Evolutionary conservation across 2,113 vertebrate species (phyloP).

Genomic region (Rhinolophus sinicus): DNA sequence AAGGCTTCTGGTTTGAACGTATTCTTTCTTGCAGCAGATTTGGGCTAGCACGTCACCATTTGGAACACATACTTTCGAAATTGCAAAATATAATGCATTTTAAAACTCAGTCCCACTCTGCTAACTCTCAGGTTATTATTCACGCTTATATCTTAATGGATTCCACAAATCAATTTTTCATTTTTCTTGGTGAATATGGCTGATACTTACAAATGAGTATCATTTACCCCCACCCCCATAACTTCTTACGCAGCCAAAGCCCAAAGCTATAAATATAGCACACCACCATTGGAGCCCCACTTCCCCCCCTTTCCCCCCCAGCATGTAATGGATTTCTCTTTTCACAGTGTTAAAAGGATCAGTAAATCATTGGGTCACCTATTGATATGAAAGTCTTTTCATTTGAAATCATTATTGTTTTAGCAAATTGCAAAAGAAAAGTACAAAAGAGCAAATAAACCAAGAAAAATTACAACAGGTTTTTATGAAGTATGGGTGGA

Average conservation of each 20-base stretch:
- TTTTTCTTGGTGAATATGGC: conserved; percentile 71
- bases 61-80: conserved; percentile 52
- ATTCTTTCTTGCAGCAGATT: conserved; percentile 44
- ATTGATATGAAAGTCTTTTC: conserved; percentile 79
- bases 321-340: conserved; percentile 64
- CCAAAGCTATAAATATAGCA: conserved; percentile 68
- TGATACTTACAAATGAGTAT: conserved; percentile 73
- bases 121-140: conserved; percentile 60
- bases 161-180: conserved; percentile 69
- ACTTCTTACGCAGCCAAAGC: conserved; percentile 39
- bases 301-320: neutral
- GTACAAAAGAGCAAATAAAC: conserved; percentile 74
- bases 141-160: conserved; percentile 68
- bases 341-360: conserved; percentile 74
- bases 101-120: conserved; percentile 48
- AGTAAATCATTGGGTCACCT: conserved; percentile 74
- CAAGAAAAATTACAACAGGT: conserved; percentile 84
- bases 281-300: neutral
- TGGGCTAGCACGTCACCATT: conserved; percentile 52
- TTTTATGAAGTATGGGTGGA: conserved; percentile 87
- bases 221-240: conserved; percentile 24
- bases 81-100: conserved; percentile 65
- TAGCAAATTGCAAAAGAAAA: conserved; percentile 69
- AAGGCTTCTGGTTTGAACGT: conserved; percentile 41
- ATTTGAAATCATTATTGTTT: conserved; percentile 77